These are phyloP conservation scores for Melanotaenia parkinsoni DNA, from an alignment of 2,797 vertebrate species.

Conservation along the genomic window DNA sequence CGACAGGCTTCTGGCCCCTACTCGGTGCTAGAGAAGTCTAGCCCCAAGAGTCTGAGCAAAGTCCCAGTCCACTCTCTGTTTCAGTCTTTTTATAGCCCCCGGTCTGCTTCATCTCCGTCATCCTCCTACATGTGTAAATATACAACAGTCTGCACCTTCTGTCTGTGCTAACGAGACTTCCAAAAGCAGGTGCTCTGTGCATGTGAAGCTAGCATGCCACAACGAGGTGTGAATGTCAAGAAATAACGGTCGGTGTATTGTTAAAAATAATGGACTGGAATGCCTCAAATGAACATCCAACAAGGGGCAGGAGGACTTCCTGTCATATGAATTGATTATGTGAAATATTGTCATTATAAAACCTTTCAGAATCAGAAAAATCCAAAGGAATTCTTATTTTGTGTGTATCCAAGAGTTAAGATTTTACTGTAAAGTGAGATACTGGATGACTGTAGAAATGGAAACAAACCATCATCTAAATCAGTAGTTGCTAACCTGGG, in stretches of 20 bases:
- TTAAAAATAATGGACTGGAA: conserved; percentile 14
- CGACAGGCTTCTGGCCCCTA: conserved; percentile 60
- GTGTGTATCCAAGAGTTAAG: too few species aligned
- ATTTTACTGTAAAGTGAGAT: background rate
- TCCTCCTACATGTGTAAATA: conserved; percentile 21
- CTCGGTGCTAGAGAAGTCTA: conserved; percentile 59
- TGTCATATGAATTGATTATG: background rate
- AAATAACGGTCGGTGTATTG: conserved; percentile 31
- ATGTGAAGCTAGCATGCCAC: background rate
- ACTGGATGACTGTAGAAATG: background rate
- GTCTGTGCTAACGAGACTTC: conserved; percentile 33
- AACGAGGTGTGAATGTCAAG: conserved; percentile 15
- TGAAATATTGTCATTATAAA: too few species aligned
- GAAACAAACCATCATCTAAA: background rate
- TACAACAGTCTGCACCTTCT: conserved; percentile 12
- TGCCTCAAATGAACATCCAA: background rate
- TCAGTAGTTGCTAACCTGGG: background rate
- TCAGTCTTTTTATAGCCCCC: conserved; percentile 12
- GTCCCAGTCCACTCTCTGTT: conserved; percentile 45
- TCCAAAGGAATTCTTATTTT: too few species aligned
- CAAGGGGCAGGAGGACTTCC: background rate
- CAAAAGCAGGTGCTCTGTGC: background rate
- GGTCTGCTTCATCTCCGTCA: conserved; percentile 9
- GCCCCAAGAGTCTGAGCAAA: conserved; percentile 54
- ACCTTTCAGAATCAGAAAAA: too few species aligned